Percentiles rank a stretch among this genome's conserved stretches.
These are phyloP conservation scores for Meriones psammophilus DNA, from an alignment of 2,797 vertebrate genomes.

Conservation along the genomic window DNA sequence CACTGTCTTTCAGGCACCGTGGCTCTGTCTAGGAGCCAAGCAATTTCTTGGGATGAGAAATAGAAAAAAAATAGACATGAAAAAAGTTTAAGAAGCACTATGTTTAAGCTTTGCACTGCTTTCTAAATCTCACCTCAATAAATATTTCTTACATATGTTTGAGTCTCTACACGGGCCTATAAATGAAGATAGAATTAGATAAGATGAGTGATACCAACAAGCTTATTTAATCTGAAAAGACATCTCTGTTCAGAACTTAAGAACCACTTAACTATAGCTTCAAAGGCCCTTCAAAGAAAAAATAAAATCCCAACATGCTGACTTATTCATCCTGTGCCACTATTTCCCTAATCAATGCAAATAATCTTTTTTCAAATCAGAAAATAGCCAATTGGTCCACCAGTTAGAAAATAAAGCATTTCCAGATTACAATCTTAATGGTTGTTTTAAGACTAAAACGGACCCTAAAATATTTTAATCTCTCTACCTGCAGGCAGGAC, in stretches of 20 bases:
- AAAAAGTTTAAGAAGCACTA: not conserved
- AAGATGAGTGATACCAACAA: not conserved
- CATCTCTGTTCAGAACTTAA: conserved; percentile 33
- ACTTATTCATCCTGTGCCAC: not conserved
- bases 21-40: not conserved
- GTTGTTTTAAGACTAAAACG: conserved; percentile 53
- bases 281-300: conserved; percentile 58
- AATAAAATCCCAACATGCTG: not conserved
- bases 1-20: not conserved
- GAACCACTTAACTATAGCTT: not conserved
- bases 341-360: conserved; percentile 35
- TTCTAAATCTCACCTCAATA: not conserved
- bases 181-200: conserved; percentile 20
- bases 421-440: conserved; percentile 53
- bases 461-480: conserved; percentile 30
- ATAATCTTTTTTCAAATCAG: conserved; percentile 67
- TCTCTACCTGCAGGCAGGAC: not conserved
- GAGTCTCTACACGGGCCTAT: not conserved
- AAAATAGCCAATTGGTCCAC: conserved; percentile 15
- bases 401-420: conserved; percentile 37
- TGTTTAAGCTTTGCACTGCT: not conserved
- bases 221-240: not conserved
- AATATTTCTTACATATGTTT: conserved; percentile 1
- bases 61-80: not conserved
- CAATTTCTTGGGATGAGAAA: not conserved